Evolutionary conservation across 1,140 invertebrate genomes (phyloP).

Genomic region (Drosophila kanapiae): DNA sequence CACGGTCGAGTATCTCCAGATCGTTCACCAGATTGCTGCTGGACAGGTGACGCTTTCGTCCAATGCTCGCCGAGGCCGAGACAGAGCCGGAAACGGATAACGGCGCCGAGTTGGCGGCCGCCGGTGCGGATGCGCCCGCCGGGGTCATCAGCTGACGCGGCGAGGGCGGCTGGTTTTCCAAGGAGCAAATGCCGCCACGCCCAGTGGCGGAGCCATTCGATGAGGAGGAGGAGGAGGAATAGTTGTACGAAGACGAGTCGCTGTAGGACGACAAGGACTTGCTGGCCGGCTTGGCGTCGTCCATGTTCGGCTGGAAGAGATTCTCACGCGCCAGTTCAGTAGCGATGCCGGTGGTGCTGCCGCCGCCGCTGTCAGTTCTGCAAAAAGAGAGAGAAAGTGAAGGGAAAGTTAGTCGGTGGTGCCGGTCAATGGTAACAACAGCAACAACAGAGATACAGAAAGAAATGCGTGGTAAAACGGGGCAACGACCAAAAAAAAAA

Average conservation of each 20-base stretch:
- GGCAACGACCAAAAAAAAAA: slow-evolving; percentile 1
- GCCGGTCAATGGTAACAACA: slow-evolving; percentile 23
- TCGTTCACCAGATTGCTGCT: slow-evolving; percentile 78
- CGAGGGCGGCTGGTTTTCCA: slow-evolving; percentile 61
- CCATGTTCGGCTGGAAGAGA: slow-evolving; percentile 81
- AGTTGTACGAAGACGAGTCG: slow-evolving; percentile 20
- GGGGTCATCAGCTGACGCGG: slow-evolving; percentile 21
- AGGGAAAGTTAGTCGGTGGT: slow-evolving; percentile 69
- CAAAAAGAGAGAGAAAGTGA: slow-evolving; percentile 72
- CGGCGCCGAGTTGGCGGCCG: slow-evolving; percentile 19
- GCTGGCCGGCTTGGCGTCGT: slow-evolving; percentile 70
- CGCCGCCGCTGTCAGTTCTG: slow-evolving; percentile 68
- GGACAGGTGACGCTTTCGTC: slow-evolving; percentile 68
- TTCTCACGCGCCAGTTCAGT: slow-evolving; percentile 83
- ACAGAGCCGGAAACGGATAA: slow-evolving; percentile 27
- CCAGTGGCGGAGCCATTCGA: slow-evolving; percentile 10
- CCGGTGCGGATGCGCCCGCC: slow-evolving; percentile 23
- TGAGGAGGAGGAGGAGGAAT: background rate
- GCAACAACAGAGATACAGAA: background rate
- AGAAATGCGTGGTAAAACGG: background rate
- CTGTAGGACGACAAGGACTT: slow-evolving; percentile 17
- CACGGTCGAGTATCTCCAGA: slow-evolving; percentile 82
- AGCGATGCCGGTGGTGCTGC: slow-evolving; percentile 37
- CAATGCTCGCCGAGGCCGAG: slow-evolving; percentile 22
- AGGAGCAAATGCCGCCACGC: slow-evolving; percentile 58